Evolutionary conservation across 1,140 invertebrate genomes (phyloP), one percentile per base, ranked within the genome.

Genomic region (Aphaenogaster ashmeadi): DNA sequence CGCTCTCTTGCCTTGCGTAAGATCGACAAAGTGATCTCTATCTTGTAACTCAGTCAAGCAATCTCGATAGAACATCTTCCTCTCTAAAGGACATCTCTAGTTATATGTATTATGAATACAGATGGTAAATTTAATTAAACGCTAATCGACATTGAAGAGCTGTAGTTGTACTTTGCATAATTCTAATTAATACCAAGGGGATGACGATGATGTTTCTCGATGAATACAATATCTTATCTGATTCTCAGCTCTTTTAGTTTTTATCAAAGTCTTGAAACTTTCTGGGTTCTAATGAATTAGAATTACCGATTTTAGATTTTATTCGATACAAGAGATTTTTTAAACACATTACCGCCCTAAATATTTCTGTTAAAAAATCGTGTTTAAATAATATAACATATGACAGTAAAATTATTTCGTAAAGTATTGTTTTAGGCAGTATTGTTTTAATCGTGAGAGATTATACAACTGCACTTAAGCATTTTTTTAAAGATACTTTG

Each of bases 71-170:
- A 74, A 18, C 72, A 33, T 62, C 64, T 79, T 41, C 27, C 21
- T 60, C n/a, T 60, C 18, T 78, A 50, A 83, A 88, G 27, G 41
- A 52, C 58, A 27, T 44, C 50, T 41, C 21, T 44, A 58, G 72
- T 75, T 75, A 71, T 21, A 27, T 27, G 27, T 27, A 64, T 87
- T 71, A 83, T 69, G 77, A 62, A 74, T 81, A 64, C 5, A 79
- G 33, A 64, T 13, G 44, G 21, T 21, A 81, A 69, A 81, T 81
- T 81, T 81, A 71, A 81, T 81, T 81, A 81, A 44, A 81, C 13
- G 9, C 27, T 79, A 62, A 79, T 66, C 60, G 41, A 47, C 9
- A 27, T 47, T 47, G 44, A 38, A 79, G 15, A 54, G 64, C 47
- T 69, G 5, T 52, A 52, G 47, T 60, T 60, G 58, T 66, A 50